Evolutionary conservation across 2,113 vertebrate species (phyloP).

Genomic region (human): DNA sequence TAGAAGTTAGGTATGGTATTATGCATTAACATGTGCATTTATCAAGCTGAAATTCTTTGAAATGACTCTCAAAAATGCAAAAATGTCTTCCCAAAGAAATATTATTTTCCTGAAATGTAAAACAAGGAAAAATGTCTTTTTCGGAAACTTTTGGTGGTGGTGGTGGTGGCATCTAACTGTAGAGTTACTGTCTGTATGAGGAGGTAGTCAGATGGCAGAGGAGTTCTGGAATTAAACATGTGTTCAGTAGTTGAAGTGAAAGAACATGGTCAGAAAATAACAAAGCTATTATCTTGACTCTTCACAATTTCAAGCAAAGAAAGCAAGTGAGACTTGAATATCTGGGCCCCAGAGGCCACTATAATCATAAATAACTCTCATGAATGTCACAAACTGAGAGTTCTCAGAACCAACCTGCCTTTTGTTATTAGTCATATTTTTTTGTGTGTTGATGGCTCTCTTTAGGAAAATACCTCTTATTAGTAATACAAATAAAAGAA

Average conservation of each 20-base stretch:
- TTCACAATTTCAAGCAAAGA: constrained; percentile 75
- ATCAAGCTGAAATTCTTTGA: constrained; percentile 74
- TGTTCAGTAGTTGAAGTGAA: background rate
- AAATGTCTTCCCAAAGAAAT: constrained; percentile 60
- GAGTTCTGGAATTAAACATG: constrained; percentile 46
- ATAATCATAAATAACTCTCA: constrained; percentile 56
- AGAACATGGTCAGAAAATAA: constrained; percentile 67
- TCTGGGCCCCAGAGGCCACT: constrained; percentile 55
- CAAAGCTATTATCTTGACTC: constrained; percentile 69
- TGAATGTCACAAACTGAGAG: constrained; percentile 74
- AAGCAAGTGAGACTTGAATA: constrained; percentile 51
- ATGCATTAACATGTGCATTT: constrained; percentile 66
- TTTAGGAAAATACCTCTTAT: background rate
- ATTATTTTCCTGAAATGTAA: constrained; percentile 56
- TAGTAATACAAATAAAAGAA: background rate
- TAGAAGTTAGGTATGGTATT: background rate
- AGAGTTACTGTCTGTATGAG: too few species aligned
- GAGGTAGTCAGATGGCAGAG: background rate
- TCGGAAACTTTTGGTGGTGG: constrained; percentile 29
- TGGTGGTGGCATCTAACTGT: background rate
- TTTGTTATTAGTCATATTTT: constrained; percentile 14
- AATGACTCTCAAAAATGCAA: constrained; percentile 78
- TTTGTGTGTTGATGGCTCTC: background rate
- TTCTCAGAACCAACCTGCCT: constrained; percentile 61
- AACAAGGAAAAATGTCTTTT: constrained; percentile 28